Evolutionary conservation across 2,797 vertebrate genomes (phyloP).

Genomic region (Sebastes glaucus): DNA sequence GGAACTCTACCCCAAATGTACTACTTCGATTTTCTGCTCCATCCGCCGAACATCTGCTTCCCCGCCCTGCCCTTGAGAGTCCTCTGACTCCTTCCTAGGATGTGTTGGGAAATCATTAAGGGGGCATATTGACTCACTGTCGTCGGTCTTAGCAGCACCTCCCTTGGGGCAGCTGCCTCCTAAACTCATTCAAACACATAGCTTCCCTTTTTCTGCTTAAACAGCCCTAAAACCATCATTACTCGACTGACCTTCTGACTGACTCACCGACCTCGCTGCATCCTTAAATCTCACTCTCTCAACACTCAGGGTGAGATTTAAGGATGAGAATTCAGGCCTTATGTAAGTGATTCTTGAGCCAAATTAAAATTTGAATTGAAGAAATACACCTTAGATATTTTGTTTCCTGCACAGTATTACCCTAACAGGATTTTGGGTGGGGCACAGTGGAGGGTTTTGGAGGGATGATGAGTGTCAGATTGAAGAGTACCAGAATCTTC

Average conservation of each 20-base stretch:
- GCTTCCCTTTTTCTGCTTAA: constrained; percentile 25
- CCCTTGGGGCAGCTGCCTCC: constrained; percentile 36
- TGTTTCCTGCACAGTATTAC: not conserved
- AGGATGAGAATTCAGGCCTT: not conserved
- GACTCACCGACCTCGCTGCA: constrained; percentile 46
- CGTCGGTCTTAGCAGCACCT: constrained; percentile 21
- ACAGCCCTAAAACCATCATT: constrained; percentile 54
- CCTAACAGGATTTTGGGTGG: constrained; percentile 72
- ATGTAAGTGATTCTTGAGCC: not conserved
- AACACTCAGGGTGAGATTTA: not conserved
- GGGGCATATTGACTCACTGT: constrained; percentile 52
- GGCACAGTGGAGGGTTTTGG: constrained; percentile 68
- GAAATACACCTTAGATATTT: not conserved
- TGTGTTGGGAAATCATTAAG: constrained; percentile 57
- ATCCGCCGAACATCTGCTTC: constrained; percentile 36
- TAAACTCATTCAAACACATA: constrained; percentile 41
- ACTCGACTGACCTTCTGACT: constrained; percentile 63
- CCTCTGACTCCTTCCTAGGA: constrained; percentile 58
- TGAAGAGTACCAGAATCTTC: constrained; percentile 11
- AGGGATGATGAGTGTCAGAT: constrained; percentile 55
- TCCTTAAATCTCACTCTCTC: not conserved
- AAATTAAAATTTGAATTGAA: not conserved
- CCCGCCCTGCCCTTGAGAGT: constrained; percentile 70
- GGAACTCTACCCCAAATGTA: constrained; percentile 28
- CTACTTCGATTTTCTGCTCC: constrained; percentile 16